These are phyloP conservation scores for Mugil cephalus DNA, from an alignment of 2,113 vertebrate genomes.

Conservation along the genomic window DNA sequence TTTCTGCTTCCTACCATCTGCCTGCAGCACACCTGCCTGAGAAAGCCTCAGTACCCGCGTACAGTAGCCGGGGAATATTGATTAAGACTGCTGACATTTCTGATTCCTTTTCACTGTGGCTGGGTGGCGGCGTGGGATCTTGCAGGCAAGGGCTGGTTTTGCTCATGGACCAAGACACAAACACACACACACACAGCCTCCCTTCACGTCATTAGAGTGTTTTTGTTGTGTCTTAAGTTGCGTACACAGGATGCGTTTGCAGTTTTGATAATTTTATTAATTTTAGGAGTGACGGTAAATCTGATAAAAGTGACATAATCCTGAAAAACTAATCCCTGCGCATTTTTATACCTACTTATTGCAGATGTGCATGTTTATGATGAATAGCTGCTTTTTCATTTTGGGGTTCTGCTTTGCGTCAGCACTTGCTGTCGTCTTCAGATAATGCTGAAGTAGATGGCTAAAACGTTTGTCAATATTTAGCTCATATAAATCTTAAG, in stretches of 20 bases:
- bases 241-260: not conserved
- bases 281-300: not conserved
- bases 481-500: too few species aligned
- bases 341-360: not conserved
- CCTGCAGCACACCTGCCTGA: slow-evolving; percentile 55
- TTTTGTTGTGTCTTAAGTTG: too few species aligned
- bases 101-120: slow-evolving; percentile 39
- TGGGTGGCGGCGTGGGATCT: slow-evolving; percentile 31
- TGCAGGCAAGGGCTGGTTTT: slow-evolving; percentile 12
- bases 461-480: too few species aligned
- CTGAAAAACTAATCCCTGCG: not conserved
- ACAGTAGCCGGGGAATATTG: slow-evolving; percentile 59
- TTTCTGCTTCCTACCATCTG: slow-evolving; percentile 47
- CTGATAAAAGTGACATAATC: not conserved
- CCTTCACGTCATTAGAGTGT: not conserved
- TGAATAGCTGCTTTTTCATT: not conserved
- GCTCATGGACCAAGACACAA: not conserved
- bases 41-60: slow-evolving; percentile 41
- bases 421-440: too few species aligned
- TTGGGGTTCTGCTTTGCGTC: not conserved
- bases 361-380: slow-evolving; percentile 1
- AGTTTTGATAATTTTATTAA: not conserved
- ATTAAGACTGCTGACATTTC: slow-evolving; percentile 74
- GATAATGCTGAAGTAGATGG: too few species aligned
- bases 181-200: not conserved